Conservation (phyloP, 2,797 vertebrate genomes). For the Myioborus miniatus region DNA sequence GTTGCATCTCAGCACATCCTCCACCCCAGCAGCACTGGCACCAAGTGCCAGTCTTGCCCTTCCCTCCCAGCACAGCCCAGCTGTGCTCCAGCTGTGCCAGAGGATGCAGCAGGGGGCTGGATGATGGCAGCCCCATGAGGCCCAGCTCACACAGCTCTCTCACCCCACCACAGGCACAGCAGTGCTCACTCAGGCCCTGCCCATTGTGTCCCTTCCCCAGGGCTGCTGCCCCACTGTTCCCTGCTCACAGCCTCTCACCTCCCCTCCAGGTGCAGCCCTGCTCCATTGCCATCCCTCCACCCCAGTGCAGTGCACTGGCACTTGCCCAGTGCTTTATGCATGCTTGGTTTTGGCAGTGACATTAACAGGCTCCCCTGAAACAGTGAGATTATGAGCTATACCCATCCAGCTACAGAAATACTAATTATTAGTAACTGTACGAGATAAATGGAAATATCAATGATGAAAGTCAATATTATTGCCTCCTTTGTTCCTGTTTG, state of each 20-base stretch:
- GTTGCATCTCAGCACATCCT: neutral
- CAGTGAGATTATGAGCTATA: constrained; percentile 47
- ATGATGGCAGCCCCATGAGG: too few species aligned
- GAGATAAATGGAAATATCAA: constrained; percentile 67
- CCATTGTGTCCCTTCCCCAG: neutral
- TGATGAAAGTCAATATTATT: constrained; percentile 66
- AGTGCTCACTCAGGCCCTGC: neutral
- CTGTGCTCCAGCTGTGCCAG: neutral
- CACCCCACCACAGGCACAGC: neutral
- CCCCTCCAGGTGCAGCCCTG: neutral
- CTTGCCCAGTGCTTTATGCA: neutral
- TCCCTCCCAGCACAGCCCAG: rapidly evolving
- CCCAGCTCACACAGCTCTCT: neutral
- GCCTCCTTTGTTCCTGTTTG: constrained; percentile 64
- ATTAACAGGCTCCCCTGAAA: constrained; percentile 33
- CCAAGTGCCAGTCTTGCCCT: neutral
- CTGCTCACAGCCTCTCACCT: neutral
- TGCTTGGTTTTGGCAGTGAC: neutral
- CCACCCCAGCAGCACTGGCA: rapidly evolving
- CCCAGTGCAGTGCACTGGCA: neutral
- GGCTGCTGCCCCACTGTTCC: neutral
- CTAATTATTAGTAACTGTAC: constrained; percentile 68
- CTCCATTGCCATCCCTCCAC: neutral
- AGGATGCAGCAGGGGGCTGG: neutral
- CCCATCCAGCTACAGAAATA: constrained; percentile 47